Base-by-base conservation (phyloP, 1,140 invertebrate species). In the Caenorhabditis tropicalis region DNA sequence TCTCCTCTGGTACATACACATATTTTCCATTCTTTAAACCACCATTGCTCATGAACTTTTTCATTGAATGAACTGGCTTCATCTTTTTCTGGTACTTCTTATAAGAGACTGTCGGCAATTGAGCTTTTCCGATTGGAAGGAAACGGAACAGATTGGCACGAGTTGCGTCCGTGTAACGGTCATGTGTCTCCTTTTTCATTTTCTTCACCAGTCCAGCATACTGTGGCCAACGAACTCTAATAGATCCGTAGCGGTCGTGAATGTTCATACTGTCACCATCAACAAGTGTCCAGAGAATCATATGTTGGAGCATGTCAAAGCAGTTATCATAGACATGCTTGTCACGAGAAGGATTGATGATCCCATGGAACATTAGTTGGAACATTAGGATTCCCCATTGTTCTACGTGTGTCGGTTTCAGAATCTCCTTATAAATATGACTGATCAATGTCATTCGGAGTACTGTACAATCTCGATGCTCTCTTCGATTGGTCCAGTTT, bases 361-460 rank as follows among this genome's bases (percentile, higher is more conserved):
- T 48, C 16, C 83, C 83, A 27, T 84, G 53, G 70, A 56, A 49
- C 46, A 79, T 56, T 2, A 84, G n/a, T 31, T 84, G 83, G 31
- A 80, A 80, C 7, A 84, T 33, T 3, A 84, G 74, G n/a, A 79
- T 12, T n/a, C 58, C 46, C 83, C 83, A 84, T 7, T 5, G 1
- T 31, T 84, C 83, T 0, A 39, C 33, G 24, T 39, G 21, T 9
- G 65, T 43, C 27, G 36, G 27, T 19, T 46, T 39, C 15, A 33
- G 33, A 51, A 84, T 51, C n/a, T 84, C 43, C 15, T 39, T 46
- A 31, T 74, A 84, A 12, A 84, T 33, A 24, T 65, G 21, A 21
- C 65, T 29, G 21, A 84, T 51, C n/a, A 79, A 58, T 2, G 27
- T 24, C 9, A 84, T 19, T 12, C 83, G 46, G 3, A 84, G 39